phyloP scores from a whole-genome alignment of 1,140 invertebrate genomes.

The Hycleus phaleratus region DNA sequence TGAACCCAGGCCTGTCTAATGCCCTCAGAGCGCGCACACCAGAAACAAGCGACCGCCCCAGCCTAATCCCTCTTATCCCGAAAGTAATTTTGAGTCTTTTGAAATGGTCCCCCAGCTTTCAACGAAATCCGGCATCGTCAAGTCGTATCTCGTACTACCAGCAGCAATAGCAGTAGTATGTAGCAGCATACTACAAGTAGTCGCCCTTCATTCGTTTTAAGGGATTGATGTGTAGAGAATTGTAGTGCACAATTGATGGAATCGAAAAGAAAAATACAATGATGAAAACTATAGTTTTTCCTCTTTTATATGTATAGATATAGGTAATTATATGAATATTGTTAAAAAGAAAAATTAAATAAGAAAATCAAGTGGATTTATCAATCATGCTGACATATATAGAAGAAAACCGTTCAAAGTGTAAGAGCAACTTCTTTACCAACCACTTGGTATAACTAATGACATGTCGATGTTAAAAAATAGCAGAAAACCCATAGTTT shows the following conservation, averaged over 20 bases:
- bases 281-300: no score
- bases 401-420: no score
- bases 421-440: not conserved
- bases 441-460: conserved; percentile 1
- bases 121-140: conserved; percentile 34
- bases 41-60: conserved; percentile 39
- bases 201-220: no score
- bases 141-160: conserved; percentile 36
- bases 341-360: no score
- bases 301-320: no score
- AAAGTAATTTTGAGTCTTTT: conserved; percentile 45
- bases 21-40: conserved; percentile 25
- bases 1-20: conserved; percentile 37
- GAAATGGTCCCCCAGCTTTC: conserved; percentile 41
- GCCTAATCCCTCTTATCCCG: conserved; percentile 43
- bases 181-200: no score
- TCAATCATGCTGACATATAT: not conserved
- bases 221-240: no score
- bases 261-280: no score
- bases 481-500: no score
- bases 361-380: not conserved
- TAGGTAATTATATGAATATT: no score
- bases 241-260: no score
- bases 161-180: conserved; percentile 3
- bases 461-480: no score